Evolutionary conservation across 1,140 invertebrate genomes (phyloP), one percentile per base, ranked within the genome.

Genomic region (Aleiodes sp.): DNA sequence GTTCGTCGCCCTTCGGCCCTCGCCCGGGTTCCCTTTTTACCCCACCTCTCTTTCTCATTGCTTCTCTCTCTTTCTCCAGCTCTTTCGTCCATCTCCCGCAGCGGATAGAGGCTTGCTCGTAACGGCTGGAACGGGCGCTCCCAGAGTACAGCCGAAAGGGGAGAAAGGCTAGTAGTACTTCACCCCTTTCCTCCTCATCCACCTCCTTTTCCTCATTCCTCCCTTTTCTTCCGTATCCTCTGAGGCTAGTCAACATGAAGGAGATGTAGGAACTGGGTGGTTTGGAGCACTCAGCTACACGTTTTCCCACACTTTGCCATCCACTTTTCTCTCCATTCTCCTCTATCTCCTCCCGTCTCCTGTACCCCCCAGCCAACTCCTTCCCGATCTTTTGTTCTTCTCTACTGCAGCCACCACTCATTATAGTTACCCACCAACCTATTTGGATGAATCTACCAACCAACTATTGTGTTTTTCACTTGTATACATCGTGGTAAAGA

Each of bases 391-490:
- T 71, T 70, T 73, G 70, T 75, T 75, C 76, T 73, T 75, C 70
- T 74, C 69, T 70, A 65, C 72, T 75, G 69, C 75, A 76, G 69
- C 79, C 75, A 76, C 80, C 77, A 80, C 80, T 82, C 82, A 80
- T 82, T 82, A 82, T 81, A 79, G 78, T 82, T 81, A 79, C 76
- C 77, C 31, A 33, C 31, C 31, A 33, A 33, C 31, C 31, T 10
- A 33, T 33, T 33, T 33, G 31, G 12, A 33, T 7, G 31, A 33
- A 33, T 33, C 1, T 10, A 8, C 12, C 31, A 33, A 33, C 31
- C 31, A 33, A 33, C 31, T 10, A 33, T 33, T 33, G 31, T 33
- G 4, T 33, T 33, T 33, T n/a, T n/a, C n/a, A n/a, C n/a, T n/a
- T n/a, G n/a, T n/a, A n/a, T n/a, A n/a, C n/a, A n/a, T n/a, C n/a